Conservation (phyloP, 1,140 invertebrate species). For the Drosophila truncata region DNA sequence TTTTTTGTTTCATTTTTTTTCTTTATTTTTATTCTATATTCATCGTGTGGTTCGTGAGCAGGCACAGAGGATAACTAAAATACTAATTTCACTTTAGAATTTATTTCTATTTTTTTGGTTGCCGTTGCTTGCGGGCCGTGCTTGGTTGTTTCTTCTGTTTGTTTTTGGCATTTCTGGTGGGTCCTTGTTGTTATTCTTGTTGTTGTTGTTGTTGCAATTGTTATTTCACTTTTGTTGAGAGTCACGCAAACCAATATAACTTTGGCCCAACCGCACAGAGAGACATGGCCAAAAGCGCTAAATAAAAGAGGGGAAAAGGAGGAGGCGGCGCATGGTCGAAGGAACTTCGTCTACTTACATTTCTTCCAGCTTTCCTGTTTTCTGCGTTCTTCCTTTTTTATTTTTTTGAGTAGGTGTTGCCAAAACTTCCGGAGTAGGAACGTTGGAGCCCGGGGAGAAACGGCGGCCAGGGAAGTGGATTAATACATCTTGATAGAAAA, state of each 20-base stretch:
- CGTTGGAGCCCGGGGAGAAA: conserved; percentile 30
- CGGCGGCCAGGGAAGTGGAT: conserved; percentile 69
- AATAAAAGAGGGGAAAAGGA: conserved; percentile 17
- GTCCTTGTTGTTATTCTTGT: not conserved
- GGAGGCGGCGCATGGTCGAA: conserved; percentile 9
- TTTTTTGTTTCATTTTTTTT: conserved; percentile 11
- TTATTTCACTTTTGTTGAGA: conserved; percentile 82
- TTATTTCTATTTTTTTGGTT: conserved; percentile 66
- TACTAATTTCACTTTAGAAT: conserved; percentile 84
- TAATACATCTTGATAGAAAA: conserved; percentile 78
- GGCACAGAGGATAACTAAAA: conserved; percentile 78
- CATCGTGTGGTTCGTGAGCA: conserved; percentile 47
- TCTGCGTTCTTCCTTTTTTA: conserved; percentile 14
- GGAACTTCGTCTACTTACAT: conserved; percentile 31
- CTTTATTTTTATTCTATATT: conserved; percentile 20
- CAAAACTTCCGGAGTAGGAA: conserved; percentile 71
- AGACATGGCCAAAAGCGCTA: conserved; percentile 68
- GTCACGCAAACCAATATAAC: conserved; percentile 84
- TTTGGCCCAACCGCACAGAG: conserved; percentile 78
- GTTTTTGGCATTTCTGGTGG: conserved; percentile 61
- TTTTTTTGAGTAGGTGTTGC: conserved; percentile 79
- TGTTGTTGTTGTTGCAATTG: conserved; percentile 68
- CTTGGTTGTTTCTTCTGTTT: conserved; percentile 65
- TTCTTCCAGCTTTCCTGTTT: conserved; percentile 23
- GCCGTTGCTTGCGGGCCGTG: conserved; percentile 4